Evolutionary conservation across 2,113 vertebrate genomes (phyloP), one percentile per base, ranked within the genome.

Genomic region (Atractosteus spatula): DNA sequence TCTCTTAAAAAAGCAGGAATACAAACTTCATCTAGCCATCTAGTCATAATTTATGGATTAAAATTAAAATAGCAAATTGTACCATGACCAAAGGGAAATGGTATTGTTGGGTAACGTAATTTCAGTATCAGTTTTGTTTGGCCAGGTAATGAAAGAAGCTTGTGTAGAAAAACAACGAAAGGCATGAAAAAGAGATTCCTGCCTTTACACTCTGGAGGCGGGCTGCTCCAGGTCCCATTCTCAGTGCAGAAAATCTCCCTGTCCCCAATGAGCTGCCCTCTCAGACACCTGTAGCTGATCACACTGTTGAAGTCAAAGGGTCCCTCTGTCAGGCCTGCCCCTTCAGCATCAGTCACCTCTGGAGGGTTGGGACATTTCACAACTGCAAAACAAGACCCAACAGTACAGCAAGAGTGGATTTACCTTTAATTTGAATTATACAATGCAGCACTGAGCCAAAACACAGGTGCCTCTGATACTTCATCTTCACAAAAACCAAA

Each of bases 181-280:
- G 41, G 13, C 3, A 55, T 17, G 14, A 17, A 55, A 55, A 7
- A 41, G 29, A 62, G 6, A 29, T 8, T 41, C 3, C 54, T 14
- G 45, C 91, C 90, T 87, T 14, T 69, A 79, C 91, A 92, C 8
- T n/a, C 3, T 2, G 89, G 87, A 17, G 80, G 74, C 0, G 79
- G 56, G 1, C 69, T 0, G 3, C 78, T 92, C 91, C 91, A 92
- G 0, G 70, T 89, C 41, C 89, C 89, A 0, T 82, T 3, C 41
- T 77, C 0, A 0, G 83, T 90, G 62, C 90, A 92, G 81, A 79
- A 70, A 2, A 92, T 80, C 8, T 82, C 71, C 0, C 7, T 68
- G 0, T 16, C 7, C 11, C 90, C 91, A 6, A 73, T 43, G 0
- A 89, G 76, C 1, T 51, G 64, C 3, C 89, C 89, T 3, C 0